These are phyloP conservation scores for Hofmannophila pseudospretella DNA, from an alignment of 2,888 invertebrate species.

Conservation along the genomic window DNA sequence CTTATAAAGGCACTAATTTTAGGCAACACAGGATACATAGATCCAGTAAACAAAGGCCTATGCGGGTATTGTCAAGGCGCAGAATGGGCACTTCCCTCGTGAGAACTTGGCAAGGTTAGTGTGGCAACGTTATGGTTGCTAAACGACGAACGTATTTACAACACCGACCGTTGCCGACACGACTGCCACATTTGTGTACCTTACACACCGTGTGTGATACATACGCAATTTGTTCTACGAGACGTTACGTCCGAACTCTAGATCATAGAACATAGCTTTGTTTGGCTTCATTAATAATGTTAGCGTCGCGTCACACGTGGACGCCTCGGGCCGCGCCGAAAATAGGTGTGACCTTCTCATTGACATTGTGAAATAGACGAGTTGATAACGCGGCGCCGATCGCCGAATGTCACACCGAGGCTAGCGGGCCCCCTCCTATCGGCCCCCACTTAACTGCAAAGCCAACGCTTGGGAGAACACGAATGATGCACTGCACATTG, in stretches of 20 bases:
- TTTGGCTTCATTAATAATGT: conserved; percentile 4
- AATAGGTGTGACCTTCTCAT: conserved; percentile 76
- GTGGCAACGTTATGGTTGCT: conserved; percentile 76
- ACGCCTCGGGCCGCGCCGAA: conserved; percentile 51
- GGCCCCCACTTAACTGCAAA: conserved; percentile 46
- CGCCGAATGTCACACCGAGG: conserved; percentile 74
- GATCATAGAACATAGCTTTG: background rate
- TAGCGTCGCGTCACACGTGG: conserved; percentile 45
- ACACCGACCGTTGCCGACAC: conserved; percentile 68
- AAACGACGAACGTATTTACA: conserved; percentile 74
- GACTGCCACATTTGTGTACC: conserved; percentile 51
- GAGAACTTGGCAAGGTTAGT: conserved; percentile 76
- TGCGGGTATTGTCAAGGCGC: conserved; percentile 75
- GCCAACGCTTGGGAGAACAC: conserved; percentile 32
- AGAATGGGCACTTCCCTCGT: conserved; percentile 77
- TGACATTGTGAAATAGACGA: conserved; percentile 77
- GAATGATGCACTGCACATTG: conserved; percentile 51
- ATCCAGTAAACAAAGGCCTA: conserved; percentile 66
- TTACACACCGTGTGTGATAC: conserved; percentile 28
- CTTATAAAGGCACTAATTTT: conserved; percentile 28
- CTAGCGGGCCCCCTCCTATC: conserved; percentile 56
- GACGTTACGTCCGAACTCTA: background rate
- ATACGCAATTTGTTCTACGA: conserved; percentile 21
- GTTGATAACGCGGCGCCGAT: conserved; percentile 73
- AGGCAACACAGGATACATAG: conserved; percentile 64